Evolutionary conservation across 2,797 vertebrate species (phyloP), one percentile per base, ranked within the genome.

Genomic region (Caiman crocodilus): DNA sequence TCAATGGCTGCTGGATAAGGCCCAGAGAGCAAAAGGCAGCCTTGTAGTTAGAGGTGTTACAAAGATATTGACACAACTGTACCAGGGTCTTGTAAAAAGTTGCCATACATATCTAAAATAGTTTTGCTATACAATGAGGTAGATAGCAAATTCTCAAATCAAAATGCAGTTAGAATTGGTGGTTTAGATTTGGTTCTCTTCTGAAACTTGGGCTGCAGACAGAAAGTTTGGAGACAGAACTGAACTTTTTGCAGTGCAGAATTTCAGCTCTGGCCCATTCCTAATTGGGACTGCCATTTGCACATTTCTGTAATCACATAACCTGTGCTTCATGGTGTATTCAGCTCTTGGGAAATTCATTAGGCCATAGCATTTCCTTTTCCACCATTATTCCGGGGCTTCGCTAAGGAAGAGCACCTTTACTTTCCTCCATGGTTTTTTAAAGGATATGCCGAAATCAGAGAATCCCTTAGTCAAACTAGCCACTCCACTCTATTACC

Each of bases 321-420:
- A 25, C 5, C 23, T 7, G n/a, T 0, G 0, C 32, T 69, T 3
- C 2, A 25, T 76, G 26, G 16, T n/a, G 4, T 0, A 3, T 32
- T 69, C 9, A 28, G 73, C 57, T 78, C 63, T 58, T 58, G 26
- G 28, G 35, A 1, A 11, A 56, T 14, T 16, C 15, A 30, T 60
- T 3, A 59, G 64, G 23, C 14, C 30, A 74, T 6, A 75, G 30
- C 26, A 1, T 9, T 1, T 1, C 30, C 26, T 55, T 65, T 21
- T 21, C 76, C 26, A 1, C 21, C 2, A 25, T 2, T 32, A 56
- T 7, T 55, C 55, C 16, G 7, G 85, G 30, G 4, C 87, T 81
- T 14, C 35, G n/a, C 8, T 25, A 23, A 3, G 20, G 71, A 14
- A 57, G 60, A 30, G 5, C 4, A 0, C 0, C 15, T 78, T 42